Evolutionary conservation across 2,888 invertebrate species (phyloP).

Genomic region (Lasioglossum figueresi): DNA sequence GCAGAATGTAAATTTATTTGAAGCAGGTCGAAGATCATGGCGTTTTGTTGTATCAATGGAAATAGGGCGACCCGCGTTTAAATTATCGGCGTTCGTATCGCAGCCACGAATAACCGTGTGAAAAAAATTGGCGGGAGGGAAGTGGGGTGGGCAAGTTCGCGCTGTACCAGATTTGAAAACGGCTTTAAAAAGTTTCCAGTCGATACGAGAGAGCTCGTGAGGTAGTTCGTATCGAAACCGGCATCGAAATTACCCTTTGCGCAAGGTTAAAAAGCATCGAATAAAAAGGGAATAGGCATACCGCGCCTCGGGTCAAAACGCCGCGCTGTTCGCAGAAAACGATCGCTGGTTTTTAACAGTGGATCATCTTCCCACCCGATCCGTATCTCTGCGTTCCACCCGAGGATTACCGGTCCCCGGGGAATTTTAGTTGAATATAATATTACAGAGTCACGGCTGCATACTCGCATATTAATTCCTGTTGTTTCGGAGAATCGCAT

Average conservation of each 20-base stretch:
- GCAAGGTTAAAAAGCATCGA: slow-evolving; percentile 30
- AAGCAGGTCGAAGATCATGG: slow-evolving; percentile 5
- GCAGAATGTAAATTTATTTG: slow-evolving; percentile 26
- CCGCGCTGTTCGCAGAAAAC: slow-evolving; percentile 41
- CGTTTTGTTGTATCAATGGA: slow-evolving; percentile 43
- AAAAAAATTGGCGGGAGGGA: not conserved
- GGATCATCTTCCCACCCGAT: slow-evolving; percentile 32
- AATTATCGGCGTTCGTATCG: slow-evolving; percentile 18
- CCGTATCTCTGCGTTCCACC: slow-evolving; percentile 41
- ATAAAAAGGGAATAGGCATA: slow-evolving; percentile 5
- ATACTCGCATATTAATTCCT: not conserved
- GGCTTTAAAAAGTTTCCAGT: not conserved
- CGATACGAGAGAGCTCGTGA: not conserved
- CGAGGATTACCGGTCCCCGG: slow-evolving; percentile 31
- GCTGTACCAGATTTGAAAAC: not conserved
- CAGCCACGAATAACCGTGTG: slow-evolving; percentile 16
- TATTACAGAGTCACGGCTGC: not conserved
- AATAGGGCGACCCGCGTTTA: slow-evolving; percentile 28
- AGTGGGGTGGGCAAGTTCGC: not conserved
- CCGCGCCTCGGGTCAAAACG: slow-evolving; percentile 21
- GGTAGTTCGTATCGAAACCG: not conserved
- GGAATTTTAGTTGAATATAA: slow-evolving; percentile 7
- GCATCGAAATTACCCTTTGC: slow-evolving; percentile 21
- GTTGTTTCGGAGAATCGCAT: slow-evolving; percentile 14
- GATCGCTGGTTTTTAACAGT: slow-evolving; percentile 37